Conservation (phyloP, 1,140 invertebrate species). For the Drosophila persimilis region DNA sequence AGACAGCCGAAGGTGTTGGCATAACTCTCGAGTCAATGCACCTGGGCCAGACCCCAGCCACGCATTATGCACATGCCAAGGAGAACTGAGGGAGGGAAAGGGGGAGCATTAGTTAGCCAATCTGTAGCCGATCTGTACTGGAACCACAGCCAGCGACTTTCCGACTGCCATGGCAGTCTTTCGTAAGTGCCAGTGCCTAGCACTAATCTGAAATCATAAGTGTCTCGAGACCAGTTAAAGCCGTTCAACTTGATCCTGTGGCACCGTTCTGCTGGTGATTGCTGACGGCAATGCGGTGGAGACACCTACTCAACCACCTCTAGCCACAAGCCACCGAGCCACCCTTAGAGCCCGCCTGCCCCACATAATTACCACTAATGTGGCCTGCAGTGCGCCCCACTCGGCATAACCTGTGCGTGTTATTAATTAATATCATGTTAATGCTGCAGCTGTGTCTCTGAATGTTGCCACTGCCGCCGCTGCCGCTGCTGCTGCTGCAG, state of each 20-base stretch:
- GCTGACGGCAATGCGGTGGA: too few relatives aligned
- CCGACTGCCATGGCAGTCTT: too few relatives aligned
- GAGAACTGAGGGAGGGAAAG: background rate
- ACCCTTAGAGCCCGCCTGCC: slow-evolving; percentile 1
- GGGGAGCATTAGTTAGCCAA: background rate
- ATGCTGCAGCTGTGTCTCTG: background rate
- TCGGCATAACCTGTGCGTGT: slow-evolving; percentile 17
- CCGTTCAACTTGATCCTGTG: slow-evolving; percentile 10
- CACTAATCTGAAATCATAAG: slow-evolving; percentile 19
- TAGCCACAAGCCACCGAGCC: too few relatives aligned
- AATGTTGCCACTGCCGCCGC: background rate
- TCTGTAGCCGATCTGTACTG: too few relatives aligned
- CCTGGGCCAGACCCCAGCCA: slow-evolving; percentile 10
- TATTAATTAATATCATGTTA: slow-evolving; percentile 44
- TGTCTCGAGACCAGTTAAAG: background rate
- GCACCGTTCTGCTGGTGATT: slow-evolving; percentile 9
- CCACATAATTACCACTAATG: slow-evolving; percentile 39
- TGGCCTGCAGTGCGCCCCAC: slow-evolving; percentile 3
- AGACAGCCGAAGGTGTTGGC: slow-evolving; percentile 13
- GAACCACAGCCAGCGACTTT: too few relatives aligned
- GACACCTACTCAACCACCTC: too few relatives aligned
- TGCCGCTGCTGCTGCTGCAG: too few relatives aligned
- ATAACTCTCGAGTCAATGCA: slow-evolving; percentile 29
- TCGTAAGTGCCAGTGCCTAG: slow-evolving; percentile 12
- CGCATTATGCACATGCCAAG: slow-evolving; percentile 21